phyloP scores from a whole-genome alignment of 2,113 vertebrate genomes.

The Sinocyclocheilus grahami region DNA sequence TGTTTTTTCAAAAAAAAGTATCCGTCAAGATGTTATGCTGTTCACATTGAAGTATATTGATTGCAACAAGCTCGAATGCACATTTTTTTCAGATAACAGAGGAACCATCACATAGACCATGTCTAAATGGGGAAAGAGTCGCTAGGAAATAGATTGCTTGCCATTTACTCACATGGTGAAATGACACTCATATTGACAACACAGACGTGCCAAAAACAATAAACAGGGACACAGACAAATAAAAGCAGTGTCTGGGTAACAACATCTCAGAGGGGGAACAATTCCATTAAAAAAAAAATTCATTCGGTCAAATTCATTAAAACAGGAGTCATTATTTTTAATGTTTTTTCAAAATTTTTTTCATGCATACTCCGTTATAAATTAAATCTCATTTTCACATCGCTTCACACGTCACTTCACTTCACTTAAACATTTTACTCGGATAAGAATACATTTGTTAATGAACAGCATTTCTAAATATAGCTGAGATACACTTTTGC shows the following conservation, averaged over 20 bases:
- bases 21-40: too few relatives aligned
- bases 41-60: too few relatives aligned
- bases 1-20: not conserved
- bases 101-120: constrained; percentile 1
- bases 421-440: not conserved
- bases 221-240: not conserved
- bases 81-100: constrained; percentile 20
- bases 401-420: too few relatives aligned
- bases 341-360: not conserved
- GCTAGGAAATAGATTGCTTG: too few relatives aligned
- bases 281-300: not conserved
- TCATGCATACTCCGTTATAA: not conserved
- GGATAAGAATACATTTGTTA: not conserved
- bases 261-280: not conserved
- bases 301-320: not conserved
- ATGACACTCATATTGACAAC: too few relatives aligned
- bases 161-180: too few relatives aligned
- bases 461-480: not conserved
- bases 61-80: too few relatives aligned
- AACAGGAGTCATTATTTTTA: not conserved
- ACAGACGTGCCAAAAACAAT: too few relatives aligned
- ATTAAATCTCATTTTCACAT: not conserved
- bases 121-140: not conserved
- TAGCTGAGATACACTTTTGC: not conserved
- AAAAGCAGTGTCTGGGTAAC: not conserved